Evolutionary conservation across 1,140 invertebrate genomes (phyloP).

Genomic region (Diprion similis): DNA sequence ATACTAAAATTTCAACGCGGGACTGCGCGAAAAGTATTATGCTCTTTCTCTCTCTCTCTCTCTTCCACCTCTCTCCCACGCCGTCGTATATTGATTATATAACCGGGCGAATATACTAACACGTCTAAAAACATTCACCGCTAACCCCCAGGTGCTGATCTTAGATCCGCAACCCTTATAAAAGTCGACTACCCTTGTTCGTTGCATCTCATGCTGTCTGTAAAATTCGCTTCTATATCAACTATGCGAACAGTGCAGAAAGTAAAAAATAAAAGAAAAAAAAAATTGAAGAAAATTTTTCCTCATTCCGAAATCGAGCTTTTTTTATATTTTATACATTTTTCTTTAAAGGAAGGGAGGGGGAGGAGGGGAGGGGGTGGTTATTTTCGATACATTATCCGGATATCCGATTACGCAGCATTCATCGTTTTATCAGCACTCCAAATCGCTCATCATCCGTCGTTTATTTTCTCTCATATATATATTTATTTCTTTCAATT

Average conservation of each 20-base stretch:
- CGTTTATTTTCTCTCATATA: too few relatives aligned
- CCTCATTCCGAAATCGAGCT: too few relatives aligned
- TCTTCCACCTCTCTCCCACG: conserved; percentile 29
- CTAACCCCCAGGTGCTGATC: neutral
- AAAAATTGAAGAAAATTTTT: neutral
- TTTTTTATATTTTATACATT: too few relatives aligned
- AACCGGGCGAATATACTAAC: conserved; percentile 48
- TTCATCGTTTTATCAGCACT: too few relatives aligned
- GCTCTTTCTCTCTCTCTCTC: conserved; percentile 19
- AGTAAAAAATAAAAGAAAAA: neutral
- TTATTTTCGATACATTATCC: too few relatives aligned
- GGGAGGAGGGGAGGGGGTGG: too few relatives aligned
- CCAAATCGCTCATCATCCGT: too few relatives aligned
- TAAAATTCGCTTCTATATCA: neutral
- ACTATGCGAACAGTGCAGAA: neutral
- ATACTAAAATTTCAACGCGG: too few relatives aligned
- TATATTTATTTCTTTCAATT: neutral
- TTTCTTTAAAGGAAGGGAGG: too few relatives aligned
- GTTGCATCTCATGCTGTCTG: neutral
- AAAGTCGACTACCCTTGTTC: neutral
- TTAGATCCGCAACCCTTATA: neutral
- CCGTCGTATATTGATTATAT: conserved; percentile 50
- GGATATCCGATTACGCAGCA: too few relatives aligned
- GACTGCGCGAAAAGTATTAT: too few relatives aligned
- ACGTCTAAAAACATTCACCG: conserved; percentile 42